Evolutionary conservation across 2,888 invertebrate genomes (phyloP).

Genomic region (Congeria kusceri): DNA sequence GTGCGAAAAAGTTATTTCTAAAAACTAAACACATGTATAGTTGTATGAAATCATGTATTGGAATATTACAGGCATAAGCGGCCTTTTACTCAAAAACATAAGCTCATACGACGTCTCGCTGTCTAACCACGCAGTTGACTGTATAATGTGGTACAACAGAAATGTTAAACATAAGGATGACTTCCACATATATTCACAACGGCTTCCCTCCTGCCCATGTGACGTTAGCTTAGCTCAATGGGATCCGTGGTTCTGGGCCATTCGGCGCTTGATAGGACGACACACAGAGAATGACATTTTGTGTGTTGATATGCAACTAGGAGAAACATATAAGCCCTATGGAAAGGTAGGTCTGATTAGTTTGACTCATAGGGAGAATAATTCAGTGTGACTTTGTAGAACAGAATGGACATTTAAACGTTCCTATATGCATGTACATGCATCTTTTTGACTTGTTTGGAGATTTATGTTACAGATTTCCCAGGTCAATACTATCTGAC

Average conservation of each 20-base stretch:
- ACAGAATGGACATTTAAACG: too few species aligned
- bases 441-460: neutral
- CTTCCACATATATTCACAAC: neutral
- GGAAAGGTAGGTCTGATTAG: conserved; percentile 47
- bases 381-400: neutral
- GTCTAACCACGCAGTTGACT: conserved; percentile 9
- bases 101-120: too few species aligned
- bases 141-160: conserved; percentile 29
- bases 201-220: conserved; percentile 44
- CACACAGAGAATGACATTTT: neutral
- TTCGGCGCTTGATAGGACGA: neutral
- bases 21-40: too few species aligned
- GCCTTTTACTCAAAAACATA: too few species aligned
- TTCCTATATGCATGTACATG: too few species aligned
- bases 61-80: too few species aligned
- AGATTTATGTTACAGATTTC: too few species aligned
- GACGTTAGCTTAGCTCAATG: conserved; percentile 21
- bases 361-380: too few species aligned
- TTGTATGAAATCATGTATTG: too few species aligned
- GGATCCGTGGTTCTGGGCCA: conserved; percentile 45
- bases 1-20: too few species aligned
- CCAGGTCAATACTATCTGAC: too few species aligned
- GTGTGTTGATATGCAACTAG: conserved; percentile 23
- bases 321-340: conserved; percentile 6
- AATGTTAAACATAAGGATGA: conserved; percentile 10